These are phyloP conservation scores for Ectemnius cavifrons DNA, from an alignment of 2,888 invertebrate species.

Conservation along the genomic window DNA sequence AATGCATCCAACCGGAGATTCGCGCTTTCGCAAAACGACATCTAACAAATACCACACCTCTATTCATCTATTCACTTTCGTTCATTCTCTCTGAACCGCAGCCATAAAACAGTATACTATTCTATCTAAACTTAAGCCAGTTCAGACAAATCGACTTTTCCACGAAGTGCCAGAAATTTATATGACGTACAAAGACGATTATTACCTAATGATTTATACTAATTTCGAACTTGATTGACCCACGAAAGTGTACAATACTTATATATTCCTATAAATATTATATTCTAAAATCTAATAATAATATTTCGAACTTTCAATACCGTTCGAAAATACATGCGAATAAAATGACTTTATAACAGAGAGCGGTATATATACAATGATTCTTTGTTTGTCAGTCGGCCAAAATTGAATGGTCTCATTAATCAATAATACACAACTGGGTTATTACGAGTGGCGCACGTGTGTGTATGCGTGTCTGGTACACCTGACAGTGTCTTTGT, in stretches of 20 bases:
- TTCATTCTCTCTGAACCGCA: no score
- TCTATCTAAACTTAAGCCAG: no score
- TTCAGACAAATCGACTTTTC: no score
- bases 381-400: not conserved
- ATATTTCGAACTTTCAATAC: not conserved
- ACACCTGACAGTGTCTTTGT: not conserved
- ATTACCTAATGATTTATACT: no score
- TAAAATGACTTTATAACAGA: not conserved
- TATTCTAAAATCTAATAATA: not conserved
- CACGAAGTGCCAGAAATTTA: no score
- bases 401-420: not conserved
- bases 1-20: not conserved
- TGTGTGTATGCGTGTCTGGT: no score
- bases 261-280: no score
- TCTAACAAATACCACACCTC: not conserved
- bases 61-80: not conserved
- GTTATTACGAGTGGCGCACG: no score
- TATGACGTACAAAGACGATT: no score
- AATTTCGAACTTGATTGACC: no score
- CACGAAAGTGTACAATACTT: no score
- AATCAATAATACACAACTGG: slow-evolving; percentile 1
- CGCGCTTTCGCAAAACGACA: not conserved
- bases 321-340: not conserved
- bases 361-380: not conserved
- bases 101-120: no score